Evolutionary conservation across 2,113 vertebrate species (phyloP).

Genomic region (Monopterus albus): DNA sequence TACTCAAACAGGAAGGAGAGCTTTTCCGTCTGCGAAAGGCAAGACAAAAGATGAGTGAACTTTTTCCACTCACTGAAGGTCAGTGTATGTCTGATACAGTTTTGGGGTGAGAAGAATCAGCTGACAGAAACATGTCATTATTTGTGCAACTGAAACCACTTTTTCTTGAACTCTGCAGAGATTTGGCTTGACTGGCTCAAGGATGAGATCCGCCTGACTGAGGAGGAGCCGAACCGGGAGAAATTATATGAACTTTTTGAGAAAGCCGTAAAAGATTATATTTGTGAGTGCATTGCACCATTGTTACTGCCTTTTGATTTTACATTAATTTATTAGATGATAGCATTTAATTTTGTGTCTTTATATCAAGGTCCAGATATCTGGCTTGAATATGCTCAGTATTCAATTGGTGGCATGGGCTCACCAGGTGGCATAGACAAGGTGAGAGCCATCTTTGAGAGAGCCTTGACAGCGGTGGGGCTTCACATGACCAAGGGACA

Average conservation of each 20-base stretch:
- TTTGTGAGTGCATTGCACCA: conserved; percentile 87
- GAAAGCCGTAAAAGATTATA: conserved; percentile 92
- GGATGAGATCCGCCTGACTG: conserved; percentile 91
- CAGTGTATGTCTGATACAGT: conserved; percentile 18
- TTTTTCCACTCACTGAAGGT: conserved; percentile 98
- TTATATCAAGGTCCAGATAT: conserved; percentile 90
- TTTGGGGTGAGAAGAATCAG: background rate
- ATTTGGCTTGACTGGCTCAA: conserved; percentile 98
- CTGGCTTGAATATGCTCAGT: conserved; percentile 98
- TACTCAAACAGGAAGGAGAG: conserved; percentile 93
- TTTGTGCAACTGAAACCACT: conserved; percentile 5
- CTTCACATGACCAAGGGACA: conserved; percentile 94
- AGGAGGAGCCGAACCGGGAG: conserved; percentile 87
- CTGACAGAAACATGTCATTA: background rate
- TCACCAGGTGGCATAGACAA: conserved; percentile 91
- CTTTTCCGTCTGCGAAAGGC: conserved; percentile 87
- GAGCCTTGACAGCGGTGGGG: conserved; percentile 91
- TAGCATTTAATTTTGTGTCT: background rate
- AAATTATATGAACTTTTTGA: conserved; percentile 94
- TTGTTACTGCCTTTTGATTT: background rate
- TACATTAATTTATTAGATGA: background rate
- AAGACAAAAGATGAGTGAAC: conserved; percentile 96
- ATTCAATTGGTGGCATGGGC: conserved; percentile 95
- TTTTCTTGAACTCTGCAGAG: conserved; percentile 78
- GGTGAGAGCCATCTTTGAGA: conserved; percentile 91